Base-by-base conservation (phyloP, 2,113 vertebrate genomes). In the Hipposideros armiger region DNA sequence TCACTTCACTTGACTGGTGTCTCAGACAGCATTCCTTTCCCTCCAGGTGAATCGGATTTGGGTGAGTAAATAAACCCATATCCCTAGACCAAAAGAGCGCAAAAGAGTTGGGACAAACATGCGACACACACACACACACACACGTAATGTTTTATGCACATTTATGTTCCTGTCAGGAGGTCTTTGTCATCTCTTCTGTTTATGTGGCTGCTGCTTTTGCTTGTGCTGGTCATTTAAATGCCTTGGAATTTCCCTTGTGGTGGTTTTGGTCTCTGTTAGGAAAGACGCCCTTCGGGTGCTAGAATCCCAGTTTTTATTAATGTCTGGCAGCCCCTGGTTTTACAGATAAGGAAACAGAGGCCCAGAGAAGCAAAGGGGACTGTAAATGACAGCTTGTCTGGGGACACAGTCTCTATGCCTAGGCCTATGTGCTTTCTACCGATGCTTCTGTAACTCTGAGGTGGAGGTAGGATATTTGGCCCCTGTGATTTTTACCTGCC, bases 191-290 rank as follows among this genome's bases (percentile, higher is more conserved):
- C 7, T 64, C 26, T 74, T 40, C 14, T 84, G 28, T 52, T 81
- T 73, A 40, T 32, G 45, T 56, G 30, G 30, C 3, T 7, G 28
- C n/a, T 67, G 36, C 54, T 96, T 95, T 93, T 95, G 47, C 62
- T 16, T 40, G 7, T 40, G 1, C 76, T 74, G 56, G 69, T 54
- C 90, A 36, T 45, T 47, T 58, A 66, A 90, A 93, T 88, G 42
- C 54, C 47, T 92, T 67, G 42, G 81, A 36, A 81, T 77, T 73
- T 88, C n/a, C 77, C 45, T 78, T 17, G 36, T 13, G 74, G 70
- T 78, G 58, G 86, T 72, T 88, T 91, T 45, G 50, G 78, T 30
- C 42, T 88, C 77, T 30, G 4, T 80, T 70, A 40, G 0, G 1
- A 74, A 94, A 86, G 42, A 64, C 0, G 0, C 32, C 56, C 30